Base-by-base conservation (phyloP, 2,888 invertebrate species). In the Linhomoeus sp. region DNA sequence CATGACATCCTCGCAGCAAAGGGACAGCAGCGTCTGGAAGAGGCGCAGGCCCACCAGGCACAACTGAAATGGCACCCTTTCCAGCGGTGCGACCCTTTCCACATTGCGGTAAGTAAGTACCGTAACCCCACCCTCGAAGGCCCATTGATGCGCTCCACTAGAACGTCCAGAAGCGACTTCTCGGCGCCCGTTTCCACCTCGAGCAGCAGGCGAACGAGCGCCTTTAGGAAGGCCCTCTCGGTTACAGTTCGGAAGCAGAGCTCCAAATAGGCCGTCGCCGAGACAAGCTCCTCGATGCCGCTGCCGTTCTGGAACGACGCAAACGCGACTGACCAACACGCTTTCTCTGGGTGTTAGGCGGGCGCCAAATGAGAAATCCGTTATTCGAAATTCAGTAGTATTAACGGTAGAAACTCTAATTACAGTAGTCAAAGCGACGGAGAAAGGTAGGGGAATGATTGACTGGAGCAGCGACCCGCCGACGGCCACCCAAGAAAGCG, bases 1-100 rank as follows among this genome's bases (percentile, higher is more conserved):
- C 82, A 94, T 84, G 41, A 92, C 77, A 66, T 94, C 94, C 68
- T 94, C 94, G 69, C 87, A 90, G 67, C 88, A 83, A 51, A 92
- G 71, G 58, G 83, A 80, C 45, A 92, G 74, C 50, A 94, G 71
- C 0, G 87, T 86, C 65, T 86, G 81, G 67, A 94, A 83, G 15
- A 94, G 69, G 0, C 85, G 79, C 57, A 94, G 70, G 0, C 90
- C 82, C 14, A 88, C 85, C 58, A 88, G 74, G 52, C 86, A 83
- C 43, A 73, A 56, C 69, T 72, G 51, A 46, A 51, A 50, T 47
- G 49, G 12, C 46, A 29, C 29, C 33, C 45, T 41, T n/a, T 35
- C 15, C 43, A 19, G 7, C 14, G 9, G 7, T 22, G 19, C 40
- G 9, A 39, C 40, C 40, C 12, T 9, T 12, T 14, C n/a, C n/a